These are phyloP conservation scores for Okamejei kenojei DNA, from an alignment of 2,797 vertebrate species.

Conservation along the genomic window DNA sequence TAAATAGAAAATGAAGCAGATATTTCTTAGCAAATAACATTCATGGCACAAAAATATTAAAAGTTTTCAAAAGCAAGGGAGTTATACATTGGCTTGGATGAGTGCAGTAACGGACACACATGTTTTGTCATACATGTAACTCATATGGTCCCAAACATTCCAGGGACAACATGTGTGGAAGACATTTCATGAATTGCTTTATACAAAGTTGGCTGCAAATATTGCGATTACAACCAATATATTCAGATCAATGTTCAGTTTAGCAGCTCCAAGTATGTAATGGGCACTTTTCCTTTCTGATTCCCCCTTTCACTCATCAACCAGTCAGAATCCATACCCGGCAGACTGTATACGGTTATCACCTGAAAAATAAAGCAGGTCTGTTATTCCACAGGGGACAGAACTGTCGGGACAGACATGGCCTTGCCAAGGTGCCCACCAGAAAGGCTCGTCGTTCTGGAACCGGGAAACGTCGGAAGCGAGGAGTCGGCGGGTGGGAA, in stretches of 20 bases:
- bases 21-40: constrained; percentile 52
- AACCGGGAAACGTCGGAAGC: too few species aligned
- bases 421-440: too few species aligned
- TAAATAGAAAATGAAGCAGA: constrained; percentile 68
- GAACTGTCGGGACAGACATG: not conserved
- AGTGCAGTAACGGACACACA: constrained; percentile 62
- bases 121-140: constrained; percentile 52
- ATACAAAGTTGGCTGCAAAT: constrained; percentile 67
- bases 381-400: not conserved
- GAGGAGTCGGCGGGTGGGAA: too few species aligned
- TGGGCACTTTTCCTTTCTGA: constrained; percentile 96
- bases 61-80: constrained; percentile 60
- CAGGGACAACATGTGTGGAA: constrained; percentile 60
- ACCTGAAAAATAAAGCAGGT: constrained; percentile 63
- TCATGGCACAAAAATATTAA: constrained; percentile 60
- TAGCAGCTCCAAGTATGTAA: constrained; percentile 95
- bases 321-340: constrained; percentile 96
- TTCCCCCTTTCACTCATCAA: constrained; percentile 92
- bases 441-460: too few species aligned
- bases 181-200: constrained; percentile 61
- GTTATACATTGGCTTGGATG: constrained; percentile 51
- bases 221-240: constrained; percentile 53
- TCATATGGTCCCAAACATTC: constrained; percentile 52
- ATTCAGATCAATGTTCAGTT: constrained; percentile 63
- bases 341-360: constrained; percentile 84